Evolutionary conservation across 2,888 invertebrate species (phyloP), one percentile per base, ranked within the genome.

Genomic region (Pammene fasciana): DNA sequence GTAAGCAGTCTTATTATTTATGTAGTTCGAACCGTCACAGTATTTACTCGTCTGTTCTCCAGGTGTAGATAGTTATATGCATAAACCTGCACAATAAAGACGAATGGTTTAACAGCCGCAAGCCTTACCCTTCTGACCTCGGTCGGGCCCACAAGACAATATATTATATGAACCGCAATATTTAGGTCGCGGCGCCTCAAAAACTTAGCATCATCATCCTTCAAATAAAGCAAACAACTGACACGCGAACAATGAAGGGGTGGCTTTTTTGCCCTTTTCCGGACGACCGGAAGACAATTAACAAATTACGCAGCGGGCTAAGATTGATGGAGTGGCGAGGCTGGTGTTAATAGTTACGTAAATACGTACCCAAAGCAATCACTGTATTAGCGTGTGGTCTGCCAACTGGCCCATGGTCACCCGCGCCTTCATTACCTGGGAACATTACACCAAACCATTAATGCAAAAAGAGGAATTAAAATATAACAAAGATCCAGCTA

Each of bases 171-270:
- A 66, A 36, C 68, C 68, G 38, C 82, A 83, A 80, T 78, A 82
- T 84, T 82, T 76, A 79, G 79, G 78, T 77, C 79, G 76, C 74
- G 76, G 79, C 80, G 77, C 78, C 76, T 77, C 77, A 81, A 81
- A 72, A 83, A 82, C 74, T 79, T 80, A 73, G 73, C 77, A 71
- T 76, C 79, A 78, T 78, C 84, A 86, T 87, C 81, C 79, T 82
- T 87, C 87, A 87, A 81, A 64, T 87, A 87, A 87, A 81, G 61
- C 71, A 64, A 77, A 71, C 67, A 66, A 78, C 75, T 75, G 85
- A 82, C 87, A 79, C 76, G 75, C 75, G 75, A 78, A 86, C 84
- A 86, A 85, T 84, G 34, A 80, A 79, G 76, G 79, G 79, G 76
- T 78, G 78, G 75, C 76, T 74, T 75, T 77, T 76, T 71, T 66